Evolutionary conservation across 2,113 vertebrate species (phyloP), one percentile per base, ranked within the genome.

Genomic region (Struthio camelus): DNA sequence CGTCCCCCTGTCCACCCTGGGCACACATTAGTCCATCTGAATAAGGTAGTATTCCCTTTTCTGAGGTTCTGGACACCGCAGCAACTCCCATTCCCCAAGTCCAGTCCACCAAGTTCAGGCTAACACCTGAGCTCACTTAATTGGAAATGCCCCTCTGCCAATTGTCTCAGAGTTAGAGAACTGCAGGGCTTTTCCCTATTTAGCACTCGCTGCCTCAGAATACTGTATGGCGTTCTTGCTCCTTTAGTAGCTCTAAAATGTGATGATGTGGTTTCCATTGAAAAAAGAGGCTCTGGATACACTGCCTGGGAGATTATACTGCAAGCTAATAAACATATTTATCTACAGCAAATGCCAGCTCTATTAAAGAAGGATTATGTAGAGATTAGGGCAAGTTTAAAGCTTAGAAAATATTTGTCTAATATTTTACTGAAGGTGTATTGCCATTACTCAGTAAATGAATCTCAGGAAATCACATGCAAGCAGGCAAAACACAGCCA

Each of bases 381-480:
- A 46, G 36, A 84, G 77, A 76, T 72, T 50, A 90, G 64, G 44
- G 15, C 34, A 36, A 77, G 28, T 51, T 78, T 65, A 95, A 92
- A 79, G 53, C 70, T 92, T 72, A 72, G 73, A 76, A 91, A 93
- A 91, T 76, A 91, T 79, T 81, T 92, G 30, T 36, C 46, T 66
- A 83, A 54, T 93, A 66, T 80, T 96, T 91, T 85, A 46, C 30
- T 78, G 46, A 22, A 71, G 46, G 27, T 58, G 9, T 28, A 78
- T 66, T 50, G 30, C 34, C 36, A 46, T 70, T 79, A 40, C 40
- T 70, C 66, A 92, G 66, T 42, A 65, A 48, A n/a, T 32, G 66
- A 76, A 9, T 89, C 25, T 20, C 73, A 79, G 42, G 2, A 66
- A 76, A 87, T 65, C 23, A 25, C 36, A 85, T 46, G 27, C 53